Conservation (phyloP, 2,797 vertebrate species). For the Myotis findleyi region DNA sequence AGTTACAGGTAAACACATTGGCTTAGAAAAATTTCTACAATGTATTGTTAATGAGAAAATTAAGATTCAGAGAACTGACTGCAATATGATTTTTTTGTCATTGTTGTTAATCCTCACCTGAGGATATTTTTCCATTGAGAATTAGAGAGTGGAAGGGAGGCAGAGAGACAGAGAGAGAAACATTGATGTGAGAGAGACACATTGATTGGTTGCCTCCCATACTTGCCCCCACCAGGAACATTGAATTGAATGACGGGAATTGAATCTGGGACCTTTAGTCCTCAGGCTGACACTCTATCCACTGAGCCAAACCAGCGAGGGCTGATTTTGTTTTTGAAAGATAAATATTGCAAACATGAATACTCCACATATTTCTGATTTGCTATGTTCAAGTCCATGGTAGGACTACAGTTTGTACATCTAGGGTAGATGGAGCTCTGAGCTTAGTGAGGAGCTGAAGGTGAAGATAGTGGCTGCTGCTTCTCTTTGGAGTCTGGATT, state of each 20-base stretch:
- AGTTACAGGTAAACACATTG: not conserved
- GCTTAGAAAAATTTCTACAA: not conserved
- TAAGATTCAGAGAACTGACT: not conserved
- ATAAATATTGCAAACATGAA: not conserved
- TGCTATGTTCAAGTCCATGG: not conserved
- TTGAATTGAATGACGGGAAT: no score
- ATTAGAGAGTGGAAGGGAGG: no score
- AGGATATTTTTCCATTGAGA: no score
- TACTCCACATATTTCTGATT: not conserved
- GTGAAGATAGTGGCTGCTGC: not conserved
- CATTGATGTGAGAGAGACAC: no score
- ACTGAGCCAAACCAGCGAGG: no score
- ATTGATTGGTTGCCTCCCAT: no score
- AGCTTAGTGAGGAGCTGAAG: not conserved
- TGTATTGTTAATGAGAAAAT: not conserved
- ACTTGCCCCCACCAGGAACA: no score
- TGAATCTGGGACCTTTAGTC: no score
- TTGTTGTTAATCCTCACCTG: no score
- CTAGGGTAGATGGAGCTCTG: not conserved
- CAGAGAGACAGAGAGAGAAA: no score
- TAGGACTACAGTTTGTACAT: not conserved
- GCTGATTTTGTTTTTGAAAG: constrained; percentile 20
- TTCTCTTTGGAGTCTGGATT: not conserved
- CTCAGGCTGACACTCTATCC: no score
- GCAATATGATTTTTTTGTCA: not conserved